Conservation (phyloP, 1,140 invertebrate genomes). For the Acromyrmex heyeri region DNA sequence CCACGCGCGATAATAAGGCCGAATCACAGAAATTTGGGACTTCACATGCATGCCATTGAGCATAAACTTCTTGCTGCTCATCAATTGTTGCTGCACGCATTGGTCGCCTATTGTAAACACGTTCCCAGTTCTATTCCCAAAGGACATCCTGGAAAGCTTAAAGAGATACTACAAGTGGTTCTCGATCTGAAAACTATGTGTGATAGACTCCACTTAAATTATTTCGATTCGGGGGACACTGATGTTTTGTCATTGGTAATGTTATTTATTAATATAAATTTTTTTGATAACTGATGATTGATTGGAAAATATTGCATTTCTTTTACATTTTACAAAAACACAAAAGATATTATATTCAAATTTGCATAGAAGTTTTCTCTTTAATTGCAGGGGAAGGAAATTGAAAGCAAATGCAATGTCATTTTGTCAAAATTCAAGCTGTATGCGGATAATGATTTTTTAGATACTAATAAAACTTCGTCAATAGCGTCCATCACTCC, state of each 20-base stretch:
- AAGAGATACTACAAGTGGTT: conserved; percentile 81
- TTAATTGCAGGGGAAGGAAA: conserved; percentile 79
- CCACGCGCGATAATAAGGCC: conserved; percentile 70
- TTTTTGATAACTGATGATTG: conserved; percentile 7
- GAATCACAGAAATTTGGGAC: conserved; percentile 72
- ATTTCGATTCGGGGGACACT: conserved; percentile 81
- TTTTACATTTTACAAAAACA: not conserved
- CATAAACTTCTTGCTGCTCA: conserved; percentile 82
- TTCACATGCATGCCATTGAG: conserved; percentile 82
- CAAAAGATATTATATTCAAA: conserved; percentile 19
- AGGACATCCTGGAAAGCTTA: conserved; percentile 82
- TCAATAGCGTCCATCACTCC: conserved; percentile 72
- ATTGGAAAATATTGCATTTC: not conserved
- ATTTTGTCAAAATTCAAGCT: conserved; percentile 81
- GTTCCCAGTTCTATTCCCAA: conserved; percentile 82
- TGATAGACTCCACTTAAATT: conserved; percentile 80
- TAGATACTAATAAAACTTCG: conserved; percentile 67
- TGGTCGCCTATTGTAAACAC: conserved; percentile 84
- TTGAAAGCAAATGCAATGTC: conserved; percentile 77
- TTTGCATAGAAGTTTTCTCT: conserved; percentile 33
- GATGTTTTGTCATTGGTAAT: conserved; percentile 77
- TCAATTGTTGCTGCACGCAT: conserved; percentile 82
- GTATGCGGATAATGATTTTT: conserved; percentile 78
- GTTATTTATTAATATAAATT: conserved; percentile 40
- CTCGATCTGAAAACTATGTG: conserved; percentile 81